A percentile compares a stretch with the other conserved stretches of the same genome.
These are phyloP conservation scores for Rhabdomys pumilio DNA, from an alignment of 2,797 vertebrate species.

Conservation along the genomic window DNA sequence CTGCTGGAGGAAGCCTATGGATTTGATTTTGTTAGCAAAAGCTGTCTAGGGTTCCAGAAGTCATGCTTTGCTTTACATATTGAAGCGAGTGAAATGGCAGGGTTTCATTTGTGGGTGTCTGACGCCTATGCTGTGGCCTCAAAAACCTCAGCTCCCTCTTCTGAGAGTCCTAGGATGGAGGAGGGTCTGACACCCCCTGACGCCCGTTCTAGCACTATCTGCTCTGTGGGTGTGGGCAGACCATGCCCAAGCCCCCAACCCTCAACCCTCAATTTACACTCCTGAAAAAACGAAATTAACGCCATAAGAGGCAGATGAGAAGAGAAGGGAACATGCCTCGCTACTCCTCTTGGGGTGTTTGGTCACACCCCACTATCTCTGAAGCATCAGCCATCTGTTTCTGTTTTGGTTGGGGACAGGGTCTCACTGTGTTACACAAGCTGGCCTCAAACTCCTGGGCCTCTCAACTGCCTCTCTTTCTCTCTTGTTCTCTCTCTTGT, in stretches of 20 bases:
- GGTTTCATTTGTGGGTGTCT: slow-evolving; percentile 55
- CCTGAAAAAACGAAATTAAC: background rate
- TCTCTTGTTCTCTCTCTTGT: background rate
- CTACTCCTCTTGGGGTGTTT: background rate
- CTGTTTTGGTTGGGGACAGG: background rate
- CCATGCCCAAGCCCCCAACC: accelerated
- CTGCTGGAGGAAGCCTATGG: slow-evolving; percentile 71
- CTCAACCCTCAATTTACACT: background rate
- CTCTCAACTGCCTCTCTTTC: background rate
- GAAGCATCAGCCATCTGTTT: background rate
- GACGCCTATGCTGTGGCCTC: background rate
- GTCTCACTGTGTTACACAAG: background rate
- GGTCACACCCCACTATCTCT: background rate
- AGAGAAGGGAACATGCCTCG: background rate
- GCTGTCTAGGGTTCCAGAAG: slow-evolving; percentile 37
- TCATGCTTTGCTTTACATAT: slow-evolving; percentile 46
- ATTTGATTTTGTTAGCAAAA: slow-evolving; percentile 81
- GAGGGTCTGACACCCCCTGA: background rate
- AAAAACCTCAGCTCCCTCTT: background rate
- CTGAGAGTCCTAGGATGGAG: accelerated
- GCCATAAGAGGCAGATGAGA: background rate
- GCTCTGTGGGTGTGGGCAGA: background rate
- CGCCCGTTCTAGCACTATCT: background rate
- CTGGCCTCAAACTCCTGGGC: background rate
- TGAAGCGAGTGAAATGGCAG: background rate